Percentiles rank a stretch among this genome's conserved stretches.
These are phyloP conservation scores for Paracentrotus lividus DNA, from an alignment of 53 echinoderm and acorn worm species.

Conservation along the genomic window DNA sequence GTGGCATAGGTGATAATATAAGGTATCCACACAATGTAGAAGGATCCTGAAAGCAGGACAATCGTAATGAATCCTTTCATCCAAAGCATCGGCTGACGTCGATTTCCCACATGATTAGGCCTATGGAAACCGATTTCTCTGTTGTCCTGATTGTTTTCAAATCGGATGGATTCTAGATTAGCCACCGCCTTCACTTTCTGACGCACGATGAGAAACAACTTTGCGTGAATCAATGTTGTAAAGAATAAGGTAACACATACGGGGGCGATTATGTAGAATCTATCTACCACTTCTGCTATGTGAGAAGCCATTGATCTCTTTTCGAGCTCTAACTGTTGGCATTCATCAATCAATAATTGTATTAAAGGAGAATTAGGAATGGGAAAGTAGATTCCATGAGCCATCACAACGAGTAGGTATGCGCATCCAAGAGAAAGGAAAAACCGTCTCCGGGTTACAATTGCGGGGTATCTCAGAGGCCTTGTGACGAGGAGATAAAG, in stretches of 20 bases:
- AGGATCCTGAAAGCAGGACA: not conserved
- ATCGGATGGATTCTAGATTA: not conserved
- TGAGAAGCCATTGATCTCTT: no score
- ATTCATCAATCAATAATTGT: not conserved
- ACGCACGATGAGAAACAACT: not conserved
- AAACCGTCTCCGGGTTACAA: not conserved
- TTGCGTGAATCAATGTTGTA: not conserved
- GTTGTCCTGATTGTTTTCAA: not conserved
- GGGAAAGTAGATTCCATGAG: not conserved
- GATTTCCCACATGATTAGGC: no score
- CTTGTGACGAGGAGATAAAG: constrained; percentile 1
- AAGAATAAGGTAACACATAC: not conserved
- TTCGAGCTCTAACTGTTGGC: not conserved
- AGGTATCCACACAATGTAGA: constrained; percentile 7
- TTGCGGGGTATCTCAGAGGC: not conserved
- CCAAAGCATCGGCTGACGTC: not conserved
- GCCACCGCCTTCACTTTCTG: not conserved
- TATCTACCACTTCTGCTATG: not conserved
- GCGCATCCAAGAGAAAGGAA: not conserved
- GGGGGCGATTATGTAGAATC: not conserved
- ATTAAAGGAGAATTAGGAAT: not conserved
- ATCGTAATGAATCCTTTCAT: not conserved
- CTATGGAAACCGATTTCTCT: not conserved
- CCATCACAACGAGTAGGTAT: not conserved
- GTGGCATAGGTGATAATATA: not conserved